phyloP scores from a whole-genome alignment of 2,113 vertebrate genomes.

The Anguilla japonica region DNA sequence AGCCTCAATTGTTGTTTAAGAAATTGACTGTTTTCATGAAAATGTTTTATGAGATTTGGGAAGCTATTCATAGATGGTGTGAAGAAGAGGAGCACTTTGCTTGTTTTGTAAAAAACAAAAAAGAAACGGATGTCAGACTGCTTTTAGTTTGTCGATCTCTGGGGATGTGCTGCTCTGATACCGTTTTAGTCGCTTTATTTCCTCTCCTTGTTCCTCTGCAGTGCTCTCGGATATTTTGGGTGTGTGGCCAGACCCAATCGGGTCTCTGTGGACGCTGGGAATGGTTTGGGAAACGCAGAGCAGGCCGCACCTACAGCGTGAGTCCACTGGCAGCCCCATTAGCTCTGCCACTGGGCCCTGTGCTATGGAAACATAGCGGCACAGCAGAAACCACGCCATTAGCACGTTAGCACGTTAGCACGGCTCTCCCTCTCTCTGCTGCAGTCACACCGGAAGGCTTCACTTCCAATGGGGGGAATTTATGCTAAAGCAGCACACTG shows the following conservation, averaged over 20 bases:
- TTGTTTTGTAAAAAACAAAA: too few relatives aligned
- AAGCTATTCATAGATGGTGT: too few relatives aligned
- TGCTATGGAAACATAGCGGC: slow-evolving; percentile 39
- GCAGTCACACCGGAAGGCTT: not conserved
- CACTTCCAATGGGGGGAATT: not conserved
- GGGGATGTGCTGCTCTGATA: not conserved
- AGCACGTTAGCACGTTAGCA: not conserved
- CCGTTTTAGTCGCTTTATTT: not conserved
- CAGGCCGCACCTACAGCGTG: slow-evolving; percentile 52
- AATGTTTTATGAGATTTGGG: too few relatives aligned
- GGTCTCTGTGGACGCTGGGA: slow-evolving; percentile 57
- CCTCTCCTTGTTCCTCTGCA: slow-evolving; percentile 28
- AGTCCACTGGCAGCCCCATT: slow-evolving; percentile 61
- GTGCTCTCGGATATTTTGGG: slow-evolving; percentile 44
- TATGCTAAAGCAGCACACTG: too few relatives aligned
- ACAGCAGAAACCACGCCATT: not conserved
- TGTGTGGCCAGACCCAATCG: slow-evolving; percentile 55
- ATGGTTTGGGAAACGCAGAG: slow-evolving; percentile 61
- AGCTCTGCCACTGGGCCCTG: slow-evolving; percentile 49
- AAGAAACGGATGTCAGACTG: too few relatives aligned
- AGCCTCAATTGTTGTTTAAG: too few relatives aligned
- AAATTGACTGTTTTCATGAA: too few relatives aligned
- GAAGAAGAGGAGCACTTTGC: too few relatives aligned
- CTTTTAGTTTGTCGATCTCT: not conserved
- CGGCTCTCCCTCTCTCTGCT: not conserved